Evolutionary conservation across 1,140 invertebrate species (phyloP), one percentile per base, ranked within the genome.

Genomic region (Acromyrmex heyeri): DNA sequence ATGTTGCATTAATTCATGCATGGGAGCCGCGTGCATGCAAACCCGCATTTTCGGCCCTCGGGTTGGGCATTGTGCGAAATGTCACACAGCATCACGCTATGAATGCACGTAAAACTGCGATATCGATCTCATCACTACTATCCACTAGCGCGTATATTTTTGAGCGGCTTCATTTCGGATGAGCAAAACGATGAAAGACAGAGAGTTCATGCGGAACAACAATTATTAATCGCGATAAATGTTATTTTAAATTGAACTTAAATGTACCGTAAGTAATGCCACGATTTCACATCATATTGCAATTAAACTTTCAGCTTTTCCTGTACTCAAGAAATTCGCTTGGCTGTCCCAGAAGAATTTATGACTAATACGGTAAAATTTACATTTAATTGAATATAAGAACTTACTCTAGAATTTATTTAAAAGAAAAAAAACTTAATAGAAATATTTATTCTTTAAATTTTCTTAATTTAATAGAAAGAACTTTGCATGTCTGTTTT

Each of bases 11-110:
- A 83, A 83, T 83, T 83, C 67, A 73, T 75, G 55, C 55, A 73
- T 73, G 73, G 69, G 12, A 38, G 69, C 62, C 24, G 44, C 79
- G 21, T 44, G 77, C 48, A 38, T 81, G 69, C 69, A 75, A 83
- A 83, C 79, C 69, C 79, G 69, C 79, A 83, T 73, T 85, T 85
- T 85, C 75, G 59, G 34, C n/a, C n/a, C 57, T 61, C 38, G 18
- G 55, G n/a, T 69, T 70, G 78, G 57, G 30, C 27, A 83, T 75
- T 83, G 69, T 61, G 44, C 55, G 27, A 75, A 73, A 61, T 61
- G 69, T 50, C 24, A 57, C 78, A 62, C 55, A 14, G 38, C 59
- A 75, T 82, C 53, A 82, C 34, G 53, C 34, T 72, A 72, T 21
- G 12, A 82, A 82, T 48, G 55, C 44, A 61, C 38, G 53, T 75